Percentiles rank a stretch among this genome's conserved stretches.
phyloP scores from a whole-genome alignment of 2,113 vertebrate species.

The Heterocephalus glaber region DNA sequence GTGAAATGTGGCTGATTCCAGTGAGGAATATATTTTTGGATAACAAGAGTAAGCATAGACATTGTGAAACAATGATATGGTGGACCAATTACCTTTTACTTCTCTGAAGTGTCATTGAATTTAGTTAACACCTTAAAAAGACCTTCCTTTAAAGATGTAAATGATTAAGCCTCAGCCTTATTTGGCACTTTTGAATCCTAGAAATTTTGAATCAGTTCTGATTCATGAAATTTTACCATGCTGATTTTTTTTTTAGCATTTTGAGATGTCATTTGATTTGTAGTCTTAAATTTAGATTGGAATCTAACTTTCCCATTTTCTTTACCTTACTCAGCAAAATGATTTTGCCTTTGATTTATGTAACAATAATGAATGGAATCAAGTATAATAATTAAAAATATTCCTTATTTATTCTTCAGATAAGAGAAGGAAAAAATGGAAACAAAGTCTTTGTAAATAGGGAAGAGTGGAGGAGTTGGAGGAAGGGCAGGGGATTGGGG shows the following conservation, averaged over 20 bases:
- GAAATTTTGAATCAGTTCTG: slow-evolving; percentile 26
- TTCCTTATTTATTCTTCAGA: no score
- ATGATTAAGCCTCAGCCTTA: background rate
- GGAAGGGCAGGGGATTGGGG: no score
- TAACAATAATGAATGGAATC: slow-evolving; percentile 2
- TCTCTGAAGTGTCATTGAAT: background rate
- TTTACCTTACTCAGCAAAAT: background rate
- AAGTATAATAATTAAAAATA: background rate
- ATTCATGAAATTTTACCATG: background rate
- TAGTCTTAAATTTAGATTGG: slow-evolving; percentile 26
- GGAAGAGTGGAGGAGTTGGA: no score
- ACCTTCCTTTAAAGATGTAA: slow-evolving; percentile 8
- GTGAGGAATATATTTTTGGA: background rate
- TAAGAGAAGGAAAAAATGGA: no score
- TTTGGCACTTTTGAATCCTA: background rate
- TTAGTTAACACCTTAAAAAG: background rate
- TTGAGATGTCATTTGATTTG: slow-evolving; percentile 15
- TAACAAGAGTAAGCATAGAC: background rate
- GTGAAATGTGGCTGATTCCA: background rate
- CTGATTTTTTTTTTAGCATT: slow-evolving; percentile 13
- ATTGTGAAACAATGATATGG: background rate
- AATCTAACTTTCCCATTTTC: background rate
- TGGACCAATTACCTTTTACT: background rate
- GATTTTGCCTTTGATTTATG: slow-evolving; percentile 46
- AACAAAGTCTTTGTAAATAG: no score